A percentile compares a stretch with the other conserved stretches of the same genome.
These are phyloP conservation scores for Galago senegalensis DNA, from an alignment of 2,797 vertebrate species.

Conservation along the genomic window DNA sequence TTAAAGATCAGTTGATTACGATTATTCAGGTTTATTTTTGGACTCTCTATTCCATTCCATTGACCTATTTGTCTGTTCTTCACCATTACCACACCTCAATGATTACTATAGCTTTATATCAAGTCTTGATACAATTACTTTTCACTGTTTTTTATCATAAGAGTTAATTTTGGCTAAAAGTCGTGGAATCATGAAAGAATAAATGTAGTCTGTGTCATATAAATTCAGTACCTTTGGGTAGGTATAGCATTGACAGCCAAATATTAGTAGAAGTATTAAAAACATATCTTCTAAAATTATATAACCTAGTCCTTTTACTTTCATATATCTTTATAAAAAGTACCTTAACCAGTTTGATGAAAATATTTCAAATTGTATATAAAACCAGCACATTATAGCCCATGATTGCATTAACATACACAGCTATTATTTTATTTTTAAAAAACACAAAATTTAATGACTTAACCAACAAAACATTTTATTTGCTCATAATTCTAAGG, in stretches of 20 bases:
- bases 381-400: no score
- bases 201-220: background rate
- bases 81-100: background rate
- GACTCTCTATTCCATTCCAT: background rate
- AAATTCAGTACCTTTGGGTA: background rate
- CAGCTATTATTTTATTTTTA: no score
- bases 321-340: background rate
- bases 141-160: background rate
- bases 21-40: background rate
- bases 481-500: background rate
- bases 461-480: background rate
- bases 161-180: background rate
- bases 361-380: no score
- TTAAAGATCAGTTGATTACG: background rate
- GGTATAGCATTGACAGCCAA: background rate
- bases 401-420: no score
- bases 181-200: background rate
- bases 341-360: no score
- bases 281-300: background rate
- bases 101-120: background rate
- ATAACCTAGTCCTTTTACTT: background rate
- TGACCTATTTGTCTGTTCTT: background rate
- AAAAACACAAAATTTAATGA: background rate
- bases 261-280: background rate
- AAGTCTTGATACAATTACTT: background rate